Evolutionary conservation across 2,797 vertebrate species (phyloP).

Genomic region (Dendrocincla tyrannina): DNA sequence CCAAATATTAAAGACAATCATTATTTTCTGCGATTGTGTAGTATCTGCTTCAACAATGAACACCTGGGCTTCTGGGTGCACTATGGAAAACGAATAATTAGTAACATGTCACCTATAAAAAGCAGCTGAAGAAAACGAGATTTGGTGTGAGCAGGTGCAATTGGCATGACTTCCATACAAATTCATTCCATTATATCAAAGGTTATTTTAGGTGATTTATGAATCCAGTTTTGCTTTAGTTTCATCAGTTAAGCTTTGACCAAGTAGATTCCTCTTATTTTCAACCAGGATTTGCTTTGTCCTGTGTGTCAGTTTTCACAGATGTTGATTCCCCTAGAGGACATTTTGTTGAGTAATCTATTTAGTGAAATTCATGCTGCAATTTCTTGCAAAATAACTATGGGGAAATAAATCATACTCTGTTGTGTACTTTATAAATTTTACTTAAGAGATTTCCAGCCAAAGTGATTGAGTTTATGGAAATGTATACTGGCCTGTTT

Average conservation of each 20-base stretch:
- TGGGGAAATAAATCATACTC: background rate
- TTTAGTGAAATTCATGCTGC: background rate
- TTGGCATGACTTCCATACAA: background rate
- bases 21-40: background rate
- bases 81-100: background rate
- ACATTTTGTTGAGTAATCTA: background rate
- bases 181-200: background rate
- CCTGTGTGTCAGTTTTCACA: background rate
- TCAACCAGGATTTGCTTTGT: background rate
- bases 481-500: background rate
- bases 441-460: background rate
- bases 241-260: background rate
- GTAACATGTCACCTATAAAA: background rate
- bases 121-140: background rate
- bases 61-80: background rate
- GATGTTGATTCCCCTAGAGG: background rate
- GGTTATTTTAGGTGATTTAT: background rate
- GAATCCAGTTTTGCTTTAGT: background rate
- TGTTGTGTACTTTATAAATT: background rate
- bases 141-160: background rate
- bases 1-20: background rate
- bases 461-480: background rate
- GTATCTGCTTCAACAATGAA: background rate
- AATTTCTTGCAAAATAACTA: background rate
- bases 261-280: background rate